These are phyloP conservation scores for Myripristis murdjan DNA, from an alignment of 2,797 vertebrate species.

Conservation along the genomic window DNA sequence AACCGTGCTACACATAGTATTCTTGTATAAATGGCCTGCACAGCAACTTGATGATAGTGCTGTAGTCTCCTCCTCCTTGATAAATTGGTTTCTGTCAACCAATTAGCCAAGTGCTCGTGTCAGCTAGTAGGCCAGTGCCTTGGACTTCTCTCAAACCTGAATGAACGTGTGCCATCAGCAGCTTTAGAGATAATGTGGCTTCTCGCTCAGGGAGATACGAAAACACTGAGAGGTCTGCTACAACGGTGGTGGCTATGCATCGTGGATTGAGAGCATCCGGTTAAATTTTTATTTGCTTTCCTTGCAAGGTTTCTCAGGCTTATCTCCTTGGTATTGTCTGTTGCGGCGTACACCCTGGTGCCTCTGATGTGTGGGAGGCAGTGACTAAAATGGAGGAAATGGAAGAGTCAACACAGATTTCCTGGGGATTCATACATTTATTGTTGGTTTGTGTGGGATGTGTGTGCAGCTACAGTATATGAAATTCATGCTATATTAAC, in stretches of 20 bases:
- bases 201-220: background rate
- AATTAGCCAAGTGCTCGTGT: slow-evolving; percentile 41
- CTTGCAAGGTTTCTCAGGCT: slow-evolving; percentile 39
- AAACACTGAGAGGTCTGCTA: background rate
- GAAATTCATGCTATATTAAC: slow-evolving; percentile 44
- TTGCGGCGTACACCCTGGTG: slow-evolving; percentile 18
- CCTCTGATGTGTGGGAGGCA: slow-evolving; percentile 37
- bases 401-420: slow-evolving; percentile 62
- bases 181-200: slow-evolving; percentile 7
- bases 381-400: slow-evolving; percentile 61
- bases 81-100: slow-evolving; percentile 36
- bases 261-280: background rate
- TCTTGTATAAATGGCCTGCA: background rate
- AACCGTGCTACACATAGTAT: background rate
- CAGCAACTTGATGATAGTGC: slow-evolving; percentile 1
- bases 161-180: slow-evolving; percentile 28
- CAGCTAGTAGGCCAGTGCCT: slow-evolving; percentile 18
- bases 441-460: slow-evolving; percentile 59
- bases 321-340: slow-evolving; percentile 37
- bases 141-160: slow-evolving; percentile 26
- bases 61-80: slow-evolving; percentile 19
- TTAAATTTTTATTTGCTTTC: slow-evolving; percentile 34
- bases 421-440: slow-evolving; percentile 37
- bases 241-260: slow-evolving; percentile 7
- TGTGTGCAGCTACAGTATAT: slow-evolving; percentile 50